phyloP scores from a whole-genome alignment of 2,888 invertebrate genomes.

The Lydus trimaculatus region DNA sequence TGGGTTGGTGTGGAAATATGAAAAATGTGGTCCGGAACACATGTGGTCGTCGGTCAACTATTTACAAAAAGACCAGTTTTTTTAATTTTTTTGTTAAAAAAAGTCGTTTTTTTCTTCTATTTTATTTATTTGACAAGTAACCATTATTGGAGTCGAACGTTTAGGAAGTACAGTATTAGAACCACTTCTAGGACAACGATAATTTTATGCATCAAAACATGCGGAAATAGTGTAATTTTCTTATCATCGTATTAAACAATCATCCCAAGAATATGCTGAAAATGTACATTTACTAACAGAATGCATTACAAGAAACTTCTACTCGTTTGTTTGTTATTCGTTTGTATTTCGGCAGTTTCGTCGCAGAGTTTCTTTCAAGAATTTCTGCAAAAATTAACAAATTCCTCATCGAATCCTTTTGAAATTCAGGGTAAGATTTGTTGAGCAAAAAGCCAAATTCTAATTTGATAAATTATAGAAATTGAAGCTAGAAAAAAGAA shows the following conservation, averaged over 20 bases:
- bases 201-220: neutral
- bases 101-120: neutral
- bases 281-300: neutral
- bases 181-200: neutral
- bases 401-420: neutral
- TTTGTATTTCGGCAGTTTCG: neutral
- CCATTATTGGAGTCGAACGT: too few species aligned
- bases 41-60: neutral
- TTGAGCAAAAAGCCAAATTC: neutral
- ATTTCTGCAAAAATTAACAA: neutral
- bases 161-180: neutral
- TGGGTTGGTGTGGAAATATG: constrained; percentile 12
- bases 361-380: neutral
- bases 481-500: constrained; percentile 39
- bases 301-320: neutral
- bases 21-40: constrained; percentile 39
- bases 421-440: neutral
- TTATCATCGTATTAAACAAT: neutral
- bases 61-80: neutral
- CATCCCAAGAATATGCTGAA: neutral
- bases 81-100: neutral
- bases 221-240: neutral
- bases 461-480: neutral
- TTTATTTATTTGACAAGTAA: neutral
- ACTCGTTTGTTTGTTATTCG: neutral